phyloP scores from a whole-genome alignment of 1,140 invertebrate species.

The Drosophila mojavensis region DNA sequence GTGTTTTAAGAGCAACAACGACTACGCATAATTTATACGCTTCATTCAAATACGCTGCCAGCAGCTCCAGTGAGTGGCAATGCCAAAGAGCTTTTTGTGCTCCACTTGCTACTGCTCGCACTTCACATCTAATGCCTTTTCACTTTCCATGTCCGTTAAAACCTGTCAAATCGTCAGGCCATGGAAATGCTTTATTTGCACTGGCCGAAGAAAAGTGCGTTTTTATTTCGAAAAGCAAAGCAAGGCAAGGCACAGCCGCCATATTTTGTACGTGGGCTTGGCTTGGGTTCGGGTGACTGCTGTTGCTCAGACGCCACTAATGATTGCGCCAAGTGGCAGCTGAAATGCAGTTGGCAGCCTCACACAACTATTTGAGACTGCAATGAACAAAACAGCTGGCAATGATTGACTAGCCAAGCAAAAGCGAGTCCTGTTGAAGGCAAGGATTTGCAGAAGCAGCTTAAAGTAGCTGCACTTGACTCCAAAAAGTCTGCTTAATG shows the following conservation, averaged over 20 bases:
- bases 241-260: background rate
- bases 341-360: constrained; percentile 30
- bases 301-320: constrained; percentile 44
- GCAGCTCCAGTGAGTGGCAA: constrained; percentile 39
- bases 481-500: too few species aligned
- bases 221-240: constrained; percentile 27
- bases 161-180: constrained; percentile 65
- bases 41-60: background rate
- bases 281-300: constrained; percentile 9
- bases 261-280: background rate
- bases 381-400: constrained; percentile 4
- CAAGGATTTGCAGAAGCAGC: background rate
- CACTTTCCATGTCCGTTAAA: constrained; percentile 25
- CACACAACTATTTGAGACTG: background rate
- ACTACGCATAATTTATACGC: constrained; percentile 68
- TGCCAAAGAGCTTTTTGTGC: constrained; percentile 48
- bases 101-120: background rate
- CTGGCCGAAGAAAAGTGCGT: constrained; percentile 25
- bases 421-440: background rate
- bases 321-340: constrained; percentile 57
- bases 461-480: background rate
- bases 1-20: constrained; percentile 58
- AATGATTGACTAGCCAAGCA: constrained; percentile 11
- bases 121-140: constrained; percentile 15
- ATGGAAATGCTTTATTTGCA: constrained; percentile 54